A percentile compares a stretch with the other conserved stretches of the same genome.
Evolutionary conservation across 2,113 vertebrate genomes (phyloP).

Genomic region (Xenopus borealis): DNA sequence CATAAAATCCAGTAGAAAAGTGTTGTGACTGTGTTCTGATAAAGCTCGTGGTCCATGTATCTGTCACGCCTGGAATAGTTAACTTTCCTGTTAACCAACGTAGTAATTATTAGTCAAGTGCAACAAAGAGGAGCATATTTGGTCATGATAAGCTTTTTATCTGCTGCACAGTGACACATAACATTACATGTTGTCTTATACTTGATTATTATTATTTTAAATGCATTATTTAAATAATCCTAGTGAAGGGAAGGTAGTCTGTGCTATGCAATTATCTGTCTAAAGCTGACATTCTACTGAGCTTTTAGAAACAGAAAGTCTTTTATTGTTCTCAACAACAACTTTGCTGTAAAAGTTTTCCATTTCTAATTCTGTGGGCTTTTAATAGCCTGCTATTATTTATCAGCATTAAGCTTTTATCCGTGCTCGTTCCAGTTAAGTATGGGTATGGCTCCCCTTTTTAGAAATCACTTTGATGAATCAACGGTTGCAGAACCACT

Average conservation of each 20-base stretch:
- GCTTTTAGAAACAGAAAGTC: slow-evolving; percentile 33
- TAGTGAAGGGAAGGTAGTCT: slow-evolving; percentile 42
- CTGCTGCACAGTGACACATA: slow-evolving; percentile 36
- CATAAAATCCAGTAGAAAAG: slow-evolving; percentile 5
- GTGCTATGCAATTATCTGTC: slow-evolving; percentile 45
- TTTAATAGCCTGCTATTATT: slow-evolving; percentile 43
- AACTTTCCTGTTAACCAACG: slow-evolving; percentile 39
- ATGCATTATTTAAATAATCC: slow-evolving; percentile 46
- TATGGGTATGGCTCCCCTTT: slow-evolving; percentile 46
- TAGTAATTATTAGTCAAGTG: slow-evolving; percentile 30
- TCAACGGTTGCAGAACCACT: slow-evolving; percentile 45
- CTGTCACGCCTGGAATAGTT: slow-evolving; percentile 29
- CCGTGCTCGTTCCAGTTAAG: slow-evolving; percentile 27
- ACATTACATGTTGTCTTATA: slow-evolving; percentile 46
- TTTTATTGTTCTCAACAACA: slow-evolving; percentile 45
- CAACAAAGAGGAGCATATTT: slow-evolving; percentile 41
- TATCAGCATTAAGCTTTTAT: slow-evolving; percentile 41
- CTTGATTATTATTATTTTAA: slow-evolving; percentile 46
- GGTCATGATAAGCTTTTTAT: slow-evolving; percentile 45
- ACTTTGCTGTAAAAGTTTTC: slow-evolving; percentile 45
- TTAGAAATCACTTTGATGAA: slow-evolving; percentile 49
- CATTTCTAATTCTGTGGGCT: slow-evolving; percentile 41
- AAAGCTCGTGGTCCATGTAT: slow-evolving; percentile 17
- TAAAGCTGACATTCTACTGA: slow-evolving; percentile 45
- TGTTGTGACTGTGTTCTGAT: slow-evolving; percentile 1